Percentiles rank a stretch among this genome's conserved stretches.
phyloP scores from a whole-genome alignment of 2,113 vertebrate species.

The Planiliza haematocheilus region DNA sequence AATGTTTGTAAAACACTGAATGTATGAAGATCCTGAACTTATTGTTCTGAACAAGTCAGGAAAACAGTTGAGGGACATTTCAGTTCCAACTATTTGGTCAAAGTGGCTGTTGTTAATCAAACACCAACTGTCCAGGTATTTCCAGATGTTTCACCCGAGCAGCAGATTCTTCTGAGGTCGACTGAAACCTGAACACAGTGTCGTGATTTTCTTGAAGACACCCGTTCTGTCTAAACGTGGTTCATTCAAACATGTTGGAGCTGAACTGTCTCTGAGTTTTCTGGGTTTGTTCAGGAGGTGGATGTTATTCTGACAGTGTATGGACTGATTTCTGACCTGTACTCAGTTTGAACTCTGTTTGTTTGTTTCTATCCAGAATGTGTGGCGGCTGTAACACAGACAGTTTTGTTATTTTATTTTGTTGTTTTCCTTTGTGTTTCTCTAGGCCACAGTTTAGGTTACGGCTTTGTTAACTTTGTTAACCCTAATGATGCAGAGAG shows the following conservation, averaged over 20 bases:
- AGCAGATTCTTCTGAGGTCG: not conserved
- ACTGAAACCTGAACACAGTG: no score
- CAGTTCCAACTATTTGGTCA: no score
- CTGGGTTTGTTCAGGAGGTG: constrained; percentile 45
- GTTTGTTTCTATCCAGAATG: constrained; percentile 43
- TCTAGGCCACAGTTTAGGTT: constrained; percentile 97
- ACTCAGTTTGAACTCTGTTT: constrained; percentile 28
- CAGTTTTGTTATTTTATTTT: constrained; percentile 79
- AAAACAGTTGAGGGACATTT: constrained; percentile 4
- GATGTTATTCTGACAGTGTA: no score
- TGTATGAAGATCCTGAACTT: constrained; percentile 12
- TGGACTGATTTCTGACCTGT: constrained; percentile 16
- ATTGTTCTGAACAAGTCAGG: constrained; percentile 49
- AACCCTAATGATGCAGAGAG: constrained; percentile 98
- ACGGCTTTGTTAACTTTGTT: constrained; percentile 99
- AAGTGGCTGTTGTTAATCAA: no score
- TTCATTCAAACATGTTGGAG: no score
- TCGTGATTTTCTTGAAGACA: no score
- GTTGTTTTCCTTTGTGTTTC: constrained; percentile 83
- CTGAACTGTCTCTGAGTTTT: constrained; percentile 5
- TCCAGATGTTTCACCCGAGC: not conserved
- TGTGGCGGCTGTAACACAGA: constrained; percentile 48
- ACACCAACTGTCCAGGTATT: not conserved
- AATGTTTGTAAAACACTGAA: constrained; percentile 53
- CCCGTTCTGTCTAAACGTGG: no score